Base-by-base conservation (phyloP, 2,113 vertebrate species). In the Paracanthobrama guichenoti region DNA sequence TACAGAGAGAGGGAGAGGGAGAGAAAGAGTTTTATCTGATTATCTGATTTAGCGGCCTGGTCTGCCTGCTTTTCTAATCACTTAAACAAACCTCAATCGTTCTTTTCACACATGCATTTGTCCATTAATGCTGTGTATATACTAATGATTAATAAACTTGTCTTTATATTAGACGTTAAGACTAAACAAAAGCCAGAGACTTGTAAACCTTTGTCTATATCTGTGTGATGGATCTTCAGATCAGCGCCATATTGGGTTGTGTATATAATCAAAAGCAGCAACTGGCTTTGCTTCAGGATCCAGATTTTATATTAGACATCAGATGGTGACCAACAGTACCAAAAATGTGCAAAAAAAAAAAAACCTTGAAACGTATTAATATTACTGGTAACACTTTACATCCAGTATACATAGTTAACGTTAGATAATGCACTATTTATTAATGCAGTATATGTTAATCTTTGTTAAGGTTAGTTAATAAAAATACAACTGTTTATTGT, bases 171-270 rank as follows among this genome's bases (percentile, higher is more conserved):
- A 77, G 59, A 53, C 82, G 60, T 84, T 53, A 74, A 92, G 90
- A 90, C 91, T 91, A 90, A 90, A 91, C 87, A 87, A 86, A 88
- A 90, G 91, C 85, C 89, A 76, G 6, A 85, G 81, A 83, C 86
- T 84, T 84, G 84, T 88, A 91, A 87, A 92, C 83, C 72, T 73
- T 73, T 8, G 59, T 69, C 80, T 85, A 79, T 76, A 91, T 89
- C 88, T 86, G 73, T 67, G 31, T 80, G 85, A 85, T 79, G 76
- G 78, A 91, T 90, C 88, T 88, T 78, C 74, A 85, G 35, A 87
- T 69, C 42, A 28, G 78, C 12, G 14, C 18, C 78, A 28, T 67
- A n/a, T 31, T 48, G 16, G 18, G 60, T 67, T 62, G 1, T 3
- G 18, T 46, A 48, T 64, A 79, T 79, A 79, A 79, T 64, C 59